A percentile compares a stretch with the other conserved stretches of the same genome.
Conservation (phyloP, 2,797 vertebrate species). For the Gambelia wislizenii region DNA sequence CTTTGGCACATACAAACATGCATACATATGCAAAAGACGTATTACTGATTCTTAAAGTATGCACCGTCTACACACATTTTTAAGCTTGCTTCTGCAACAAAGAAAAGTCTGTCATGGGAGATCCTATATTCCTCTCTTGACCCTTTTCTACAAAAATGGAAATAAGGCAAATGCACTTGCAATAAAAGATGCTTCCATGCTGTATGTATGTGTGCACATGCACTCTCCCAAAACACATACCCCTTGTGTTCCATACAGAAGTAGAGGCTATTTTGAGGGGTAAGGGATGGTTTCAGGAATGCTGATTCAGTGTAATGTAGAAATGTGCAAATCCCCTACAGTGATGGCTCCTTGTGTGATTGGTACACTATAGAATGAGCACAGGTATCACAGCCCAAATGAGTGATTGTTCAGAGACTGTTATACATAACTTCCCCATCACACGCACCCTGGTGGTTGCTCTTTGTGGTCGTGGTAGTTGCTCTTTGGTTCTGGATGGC, state of each 20-base stretch:
- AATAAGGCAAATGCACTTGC: slow-evolving; percentile 5
- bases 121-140: not conserved
- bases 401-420: not conserved
- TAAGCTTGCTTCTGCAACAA: not conserved
- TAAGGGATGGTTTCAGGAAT: rapidly evolving
- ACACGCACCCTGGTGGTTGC: no score
- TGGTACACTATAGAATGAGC: not conserved
- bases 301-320: not conserved
- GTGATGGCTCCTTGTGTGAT: rapidly evolving
- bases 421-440: not conserved
- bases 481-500: not conserved
- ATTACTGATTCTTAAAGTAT: not conserved
- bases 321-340: rapidly evolving
- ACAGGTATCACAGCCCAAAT: not conserved
- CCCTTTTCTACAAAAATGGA: not conserved
- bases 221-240: not conserved
- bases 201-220: not conserved
- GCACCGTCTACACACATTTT: not conserved
- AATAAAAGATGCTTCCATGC: not conserved
- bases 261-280: rapidly evolving
- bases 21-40: not conserved
- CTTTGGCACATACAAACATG: not conserved
- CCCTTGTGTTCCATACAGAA: not conserved
- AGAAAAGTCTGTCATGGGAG: not conserved
- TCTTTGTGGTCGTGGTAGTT: no score